Percentiles rank a stretch among this genome's conserved stretches.
phyloP scores from a whole-genome alignment of 2,888 invertebrate genomes.

The Orthosia cruda region DNA sequence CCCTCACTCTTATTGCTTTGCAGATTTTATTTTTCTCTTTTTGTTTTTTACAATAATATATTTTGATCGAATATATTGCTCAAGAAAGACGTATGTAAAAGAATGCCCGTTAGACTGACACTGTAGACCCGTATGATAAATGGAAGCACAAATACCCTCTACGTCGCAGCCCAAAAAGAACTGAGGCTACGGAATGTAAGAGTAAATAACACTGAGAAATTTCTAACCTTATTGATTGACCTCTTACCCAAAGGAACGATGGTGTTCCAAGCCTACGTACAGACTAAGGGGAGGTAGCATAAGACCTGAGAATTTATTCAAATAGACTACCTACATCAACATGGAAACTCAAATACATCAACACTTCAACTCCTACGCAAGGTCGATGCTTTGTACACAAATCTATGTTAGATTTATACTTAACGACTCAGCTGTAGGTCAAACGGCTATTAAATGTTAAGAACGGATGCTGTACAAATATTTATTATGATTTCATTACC shows the following conservation, averaged over 20 bases:
- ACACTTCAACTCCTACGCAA: conserved; percentile 77
- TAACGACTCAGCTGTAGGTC: conserved; percentile 77
- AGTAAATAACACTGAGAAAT: conserved; percentile 13
- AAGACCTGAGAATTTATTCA: conserved; percentile 18
- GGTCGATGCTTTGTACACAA: conserved; percentile 74
- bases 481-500: conserved; percentile 57
- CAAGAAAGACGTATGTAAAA: neutral
- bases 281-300: neutral
- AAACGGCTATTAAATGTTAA: conserved; percentile 71
- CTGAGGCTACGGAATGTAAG: neutral
- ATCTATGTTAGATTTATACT: conserved; percentile 73
- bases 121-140: conserved; percentile 30
- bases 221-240: conserved; percentile 10
- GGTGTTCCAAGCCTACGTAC: neutral
- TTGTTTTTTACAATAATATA: neutral
- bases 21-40: neutral
- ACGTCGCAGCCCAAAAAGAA: conserved; percentile 8
- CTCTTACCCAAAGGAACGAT: conserved; percentile 4
- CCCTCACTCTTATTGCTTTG: neutral
- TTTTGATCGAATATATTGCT: neutral
- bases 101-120: conserved; percentile 11
- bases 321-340: conserved; percentile 13
- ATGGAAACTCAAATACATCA: conserved; percentile 49
- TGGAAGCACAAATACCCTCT: conserved; percentile 40
- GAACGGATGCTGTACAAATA: conserved; percentile 68